These are phyloP conservation scores for Nothoprocta perdicaria DNA, from an alignment of 2,113 vertebrate species.

Conservation along the genomic window DNA sequence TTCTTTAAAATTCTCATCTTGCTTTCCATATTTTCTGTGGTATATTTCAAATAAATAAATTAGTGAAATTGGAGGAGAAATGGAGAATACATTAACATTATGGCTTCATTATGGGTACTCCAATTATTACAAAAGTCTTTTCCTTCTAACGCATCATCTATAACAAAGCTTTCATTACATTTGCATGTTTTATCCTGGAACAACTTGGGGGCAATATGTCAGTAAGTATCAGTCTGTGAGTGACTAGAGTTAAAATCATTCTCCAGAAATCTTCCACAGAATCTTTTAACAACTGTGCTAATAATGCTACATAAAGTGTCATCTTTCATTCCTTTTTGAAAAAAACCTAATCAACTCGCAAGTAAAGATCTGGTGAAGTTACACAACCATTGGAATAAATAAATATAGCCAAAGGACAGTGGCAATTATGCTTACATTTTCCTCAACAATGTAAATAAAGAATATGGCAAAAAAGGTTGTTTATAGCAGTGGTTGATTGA, in stretches of 20 bases:
- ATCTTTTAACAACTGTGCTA: conserved; percentile 50
- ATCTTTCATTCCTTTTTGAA: conserved; percentile 11
- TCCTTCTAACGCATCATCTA: background rate
- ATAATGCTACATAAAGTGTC: conserved; percentile 43
- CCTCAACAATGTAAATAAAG: conserved; percentile 45
- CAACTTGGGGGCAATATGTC: conserved; percentile 56
- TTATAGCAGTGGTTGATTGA: conserved; percentile 34
- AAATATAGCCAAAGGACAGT: conserved; percentile 39
- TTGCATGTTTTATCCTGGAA: conserved; percentile 59
- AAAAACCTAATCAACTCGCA: conserved; percentile 41
- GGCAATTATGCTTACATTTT: conserved; percentile 62
- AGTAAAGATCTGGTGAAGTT: conserved; percentile 57
- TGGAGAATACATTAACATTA: conserved; percentile 35
- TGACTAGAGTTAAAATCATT: conserved; percentile 71
- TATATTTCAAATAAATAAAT: conserved; percentile 62
- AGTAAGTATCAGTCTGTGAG: conserved; percentile 68
- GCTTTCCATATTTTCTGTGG: conserved; percentile 2
- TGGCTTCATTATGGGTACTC: conserved; percentile 38
- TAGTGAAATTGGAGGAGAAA: conserved; percentile 6
- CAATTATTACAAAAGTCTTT: conserved; percentile 48
- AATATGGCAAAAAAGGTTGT: conserved; percentile 45
- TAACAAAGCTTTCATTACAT: conserved; percentile 50
- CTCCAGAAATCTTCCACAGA: conserved; percentile 52
- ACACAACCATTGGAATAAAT: conserved; percentile 63
- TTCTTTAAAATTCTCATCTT: conserved; percentile 45